phyloP scores from a whole-genome alignment of 2,113 vertebrate genomes.

The Lepus timidus region DNA sequence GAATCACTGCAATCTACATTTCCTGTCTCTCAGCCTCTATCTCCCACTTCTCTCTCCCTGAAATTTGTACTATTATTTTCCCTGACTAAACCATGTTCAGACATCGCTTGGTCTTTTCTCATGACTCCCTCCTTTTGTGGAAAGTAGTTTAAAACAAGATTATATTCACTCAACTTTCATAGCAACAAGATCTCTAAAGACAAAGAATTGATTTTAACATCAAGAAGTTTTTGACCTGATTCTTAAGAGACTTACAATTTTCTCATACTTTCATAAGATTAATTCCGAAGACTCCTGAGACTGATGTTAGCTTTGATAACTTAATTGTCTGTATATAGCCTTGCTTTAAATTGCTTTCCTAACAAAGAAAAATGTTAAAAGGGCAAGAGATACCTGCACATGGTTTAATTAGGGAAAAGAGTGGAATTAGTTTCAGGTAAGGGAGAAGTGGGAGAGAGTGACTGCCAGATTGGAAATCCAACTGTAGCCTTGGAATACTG shows the following conservation, averaged over 20 bases:
- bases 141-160: neutral
- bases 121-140: neutral
- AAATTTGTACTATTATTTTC: neutral
- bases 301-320: neutral
- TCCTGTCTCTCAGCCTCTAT: neutral
- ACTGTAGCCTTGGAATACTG: neutral
- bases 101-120: neutral
- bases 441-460: neutral
- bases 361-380: neutral
- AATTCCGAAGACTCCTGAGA: neutral
- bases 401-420: neutral
- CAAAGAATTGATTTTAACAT: slow-evolving; percentile 12
- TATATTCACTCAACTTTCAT: neutral
- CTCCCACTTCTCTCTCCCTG: neutral
- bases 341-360: neutral
- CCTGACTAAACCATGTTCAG: neutral
- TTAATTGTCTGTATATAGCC: neutral
- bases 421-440: neutral
- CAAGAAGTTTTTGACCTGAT: neutral
- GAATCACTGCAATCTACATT: neutral
- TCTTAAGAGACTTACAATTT: neutral
- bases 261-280: neutral
- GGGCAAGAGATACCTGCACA: neutral
- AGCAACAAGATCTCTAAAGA: neutral
- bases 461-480: neutral